A percentile compares a stretch with the other conserved stretches of the same genome.
Evolutionary conservation across 2,113 vertebrate species (phyloP).

Genomic region (Ahaetulla prasina): DNA sequence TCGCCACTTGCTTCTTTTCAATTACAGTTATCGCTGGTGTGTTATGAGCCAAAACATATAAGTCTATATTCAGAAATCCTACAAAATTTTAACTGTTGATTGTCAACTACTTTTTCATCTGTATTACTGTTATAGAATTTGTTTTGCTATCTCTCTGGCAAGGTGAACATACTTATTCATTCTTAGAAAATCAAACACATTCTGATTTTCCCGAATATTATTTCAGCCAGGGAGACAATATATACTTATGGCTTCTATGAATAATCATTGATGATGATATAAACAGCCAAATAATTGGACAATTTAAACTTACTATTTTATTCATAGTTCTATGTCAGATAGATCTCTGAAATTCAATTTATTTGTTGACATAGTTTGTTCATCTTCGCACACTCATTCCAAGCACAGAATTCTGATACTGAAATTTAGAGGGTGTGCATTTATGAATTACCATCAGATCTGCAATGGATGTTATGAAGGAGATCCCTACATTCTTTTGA

Average conservation of each 20-base stretch:
- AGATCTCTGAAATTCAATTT: conserved; percentile 10
- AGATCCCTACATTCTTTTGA: neutral
- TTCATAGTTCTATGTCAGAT: rapidly evolving
- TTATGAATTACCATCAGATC: neutral
- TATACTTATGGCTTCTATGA: neutral
- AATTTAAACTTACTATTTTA: neutral
- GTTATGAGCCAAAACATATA: neutral
- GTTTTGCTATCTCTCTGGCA: neutral
- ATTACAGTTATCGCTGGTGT: too few relatives aligned
- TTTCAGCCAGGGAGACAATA: neutral
- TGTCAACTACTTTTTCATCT: neutral
- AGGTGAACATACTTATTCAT: neutral
- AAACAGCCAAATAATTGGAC: neutral
- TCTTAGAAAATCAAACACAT: neutral
- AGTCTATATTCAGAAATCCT: neutral
- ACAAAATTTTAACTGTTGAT: neutral
- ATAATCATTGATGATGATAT: neutral
- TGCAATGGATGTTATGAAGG: neutral
- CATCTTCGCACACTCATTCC: neutral
- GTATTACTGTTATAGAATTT: neutral
- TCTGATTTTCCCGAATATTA: neutral
- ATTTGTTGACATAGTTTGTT: neutral
- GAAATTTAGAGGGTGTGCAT: neutral
- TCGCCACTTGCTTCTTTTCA: too few relatives aligned
- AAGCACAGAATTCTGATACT: neutral